Conservation (phyloP, 1,140 invertebrate genomes). For the Apis dorsata region DNA sequence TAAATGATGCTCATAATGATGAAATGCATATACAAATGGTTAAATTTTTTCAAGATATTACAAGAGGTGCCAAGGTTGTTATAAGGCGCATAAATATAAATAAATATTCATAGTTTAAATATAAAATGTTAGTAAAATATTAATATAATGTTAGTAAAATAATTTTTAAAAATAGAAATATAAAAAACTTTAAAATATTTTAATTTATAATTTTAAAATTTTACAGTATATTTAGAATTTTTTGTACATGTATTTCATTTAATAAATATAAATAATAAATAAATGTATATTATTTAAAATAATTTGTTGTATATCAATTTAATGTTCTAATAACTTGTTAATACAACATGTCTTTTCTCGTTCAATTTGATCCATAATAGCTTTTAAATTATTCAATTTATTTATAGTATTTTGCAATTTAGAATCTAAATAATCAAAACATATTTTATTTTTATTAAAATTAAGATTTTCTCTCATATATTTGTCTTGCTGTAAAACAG, state of each 20-base stretch:
- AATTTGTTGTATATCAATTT: constrained; percentile 11
- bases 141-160: constrained; percentile 48
- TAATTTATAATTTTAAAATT: background rate
- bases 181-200: constrained; percentile 6
- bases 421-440: constrained; percentile 34
- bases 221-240: background rate
- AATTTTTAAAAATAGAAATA: constrained; percentile 42
- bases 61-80: constrained; percentile 72
- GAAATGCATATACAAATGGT: constrained; percentile 67
- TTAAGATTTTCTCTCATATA: constrained; percentile 11
- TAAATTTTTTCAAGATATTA: constrained; percentile 76
- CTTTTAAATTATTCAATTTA: constrained; percentile 63
- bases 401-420: constrained; percentile 48
- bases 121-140: constrained; percentile 42
- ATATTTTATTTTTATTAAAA: constrained; percentile 12
- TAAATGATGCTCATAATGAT: constrained; percentile 8
- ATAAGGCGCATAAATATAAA: constrained; percentile 70
- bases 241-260: constrained; percentile 3
- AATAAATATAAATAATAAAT: constrained; percentile 1
- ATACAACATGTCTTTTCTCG: constrained; percentile 48
- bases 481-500: constrained; percentile 9
- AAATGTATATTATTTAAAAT: constrained; percentile 12
- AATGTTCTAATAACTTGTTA: constrained; percentile 55
- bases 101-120: constrained; percentile 63
- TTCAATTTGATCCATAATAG: constrained; percentile 60